phyloP scores from a whole-genome alignment of 2,888 invertebrate species.

The Periphyllus acericola region DNA sequence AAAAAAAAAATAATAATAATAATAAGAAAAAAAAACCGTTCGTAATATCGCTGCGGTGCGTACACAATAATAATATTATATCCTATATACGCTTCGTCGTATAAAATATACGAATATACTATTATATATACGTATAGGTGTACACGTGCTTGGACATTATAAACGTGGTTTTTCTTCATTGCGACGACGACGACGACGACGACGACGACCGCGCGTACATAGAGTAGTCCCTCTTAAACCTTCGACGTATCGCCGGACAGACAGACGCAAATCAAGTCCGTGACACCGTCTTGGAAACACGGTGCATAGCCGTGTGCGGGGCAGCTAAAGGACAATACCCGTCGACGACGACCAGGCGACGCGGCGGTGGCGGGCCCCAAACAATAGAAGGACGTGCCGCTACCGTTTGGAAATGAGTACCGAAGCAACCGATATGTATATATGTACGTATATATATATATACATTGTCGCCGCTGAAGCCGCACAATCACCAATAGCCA shows the following conservation, averaged over 20 bases:
- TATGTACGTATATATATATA: background rate
- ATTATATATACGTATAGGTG: no score
- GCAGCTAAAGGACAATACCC: constrained; percentile 47
- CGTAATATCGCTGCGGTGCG: background rate
- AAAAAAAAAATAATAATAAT: background rate
- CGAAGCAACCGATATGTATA: background rate
- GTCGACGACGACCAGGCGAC: constrained; percentile 21
- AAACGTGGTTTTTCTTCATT: background rate
- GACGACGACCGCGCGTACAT: no score
- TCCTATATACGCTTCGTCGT: no score
- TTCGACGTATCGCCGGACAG: background rate
- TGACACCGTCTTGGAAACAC: constrained; percentile 34
- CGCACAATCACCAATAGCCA: constrained; percentile 56
- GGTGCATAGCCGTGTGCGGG: background rate
- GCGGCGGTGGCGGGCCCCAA: background rate
- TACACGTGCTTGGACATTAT: background rate
- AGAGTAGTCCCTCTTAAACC: background rate
- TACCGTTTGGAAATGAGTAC: constrained; percentile 52
- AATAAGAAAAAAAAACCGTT: background rate
- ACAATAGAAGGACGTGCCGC: constrained; percentile 62
- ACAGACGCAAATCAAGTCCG: constrained; percentile 56
- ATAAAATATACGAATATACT: no score
- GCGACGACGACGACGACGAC: background rate
- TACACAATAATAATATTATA: background rate
- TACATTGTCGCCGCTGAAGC: constrained; percentile 16